phyloP scores from a whole-genome alignment of 2,113 vertebrate genomes.

The Zosterops japonicus region DNA sequence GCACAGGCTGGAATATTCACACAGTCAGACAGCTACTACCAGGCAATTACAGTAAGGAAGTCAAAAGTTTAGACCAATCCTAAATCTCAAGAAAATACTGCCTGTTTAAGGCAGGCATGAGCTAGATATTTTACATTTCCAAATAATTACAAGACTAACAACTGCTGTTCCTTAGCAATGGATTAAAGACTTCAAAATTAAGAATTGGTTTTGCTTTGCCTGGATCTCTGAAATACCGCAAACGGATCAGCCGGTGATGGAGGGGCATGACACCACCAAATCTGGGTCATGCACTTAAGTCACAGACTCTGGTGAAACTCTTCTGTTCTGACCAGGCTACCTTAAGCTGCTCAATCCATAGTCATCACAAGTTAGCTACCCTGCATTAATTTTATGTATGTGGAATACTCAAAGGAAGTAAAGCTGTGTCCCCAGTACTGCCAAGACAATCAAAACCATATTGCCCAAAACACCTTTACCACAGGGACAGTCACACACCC shows the following conservation, averaged over 20 bases:
- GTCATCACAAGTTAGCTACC: neutral
- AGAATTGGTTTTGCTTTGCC: neutral
- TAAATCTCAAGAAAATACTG: neutral
- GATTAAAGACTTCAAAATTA: neutral
- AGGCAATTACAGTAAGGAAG: slow-evolving; percentile 5
- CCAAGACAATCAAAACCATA: neutral
- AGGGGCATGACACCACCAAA: neutral
- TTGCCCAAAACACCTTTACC: neutral
- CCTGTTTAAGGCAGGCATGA: neutral
- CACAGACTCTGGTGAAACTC: neutral
- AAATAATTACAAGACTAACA: neutral
- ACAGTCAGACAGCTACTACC: neutral
- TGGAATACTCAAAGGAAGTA: neutral
- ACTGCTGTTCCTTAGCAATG: neutral
- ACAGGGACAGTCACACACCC: neutral
- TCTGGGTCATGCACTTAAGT: neutral
- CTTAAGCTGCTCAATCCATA: neutral
- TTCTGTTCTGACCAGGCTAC: neutral
- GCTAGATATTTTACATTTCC: neutral
- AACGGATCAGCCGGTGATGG: neutral
- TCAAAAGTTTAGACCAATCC: neutral
- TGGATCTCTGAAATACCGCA: neutral
- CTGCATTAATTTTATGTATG: neutral
- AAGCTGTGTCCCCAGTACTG: neutral
- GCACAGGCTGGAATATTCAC: neutral